Base-by-base conservation (phyloP, 2,888 invertebrate species). In the Dryomyza anilis region DNA sequence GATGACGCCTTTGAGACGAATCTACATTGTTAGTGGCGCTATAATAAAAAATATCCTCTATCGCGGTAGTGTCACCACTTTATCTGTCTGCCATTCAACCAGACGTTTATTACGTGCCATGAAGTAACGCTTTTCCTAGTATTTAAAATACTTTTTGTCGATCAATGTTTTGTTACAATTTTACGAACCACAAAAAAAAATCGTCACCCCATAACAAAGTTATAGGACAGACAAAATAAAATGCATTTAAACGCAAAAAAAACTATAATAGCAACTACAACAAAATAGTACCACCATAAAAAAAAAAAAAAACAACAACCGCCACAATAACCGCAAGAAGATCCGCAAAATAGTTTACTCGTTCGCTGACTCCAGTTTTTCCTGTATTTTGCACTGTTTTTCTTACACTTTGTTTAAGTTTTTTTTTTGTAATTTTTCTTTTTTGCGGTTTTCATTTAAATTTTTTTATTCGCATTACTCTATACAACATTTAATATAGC, bases 361-460 rank as follows among this genome's bases (percentile, higher is more conserved):
- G 58, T 58, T 58, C 58, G 58, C 58, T 58, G 58, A 58, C 58
- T 58, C 46, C 58, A 58, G 45, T 58, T 58, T 58, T 58, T 57
- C 45, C 45, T 19, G 29, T 14, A 36, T 25, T 52, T 53, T 30
- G 27, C 27, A 12, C 27, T 29, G n/a, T 16, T 45, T 8, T 46
- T 56, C 29, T 39, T 12, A 25, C 1, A 25, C 25, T 45, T 29
- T 52, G 5, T 48, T 8, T 50, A 12, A 7, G 19, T 48, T 59
- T 59, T 46, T 19, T 27, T 21, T 43, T 57, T 27, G 14, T 25
- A 45, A 16, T 36, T 46, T n/a, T 19, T 12, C 10, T 58, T n/a
- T 8, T 48, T 46, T 59, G 48, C 25, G 50, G 10, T 23, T 50
- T 60, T 23, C 29, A 19, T 30, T 16, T 30, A 58, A 27, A 45